These are phyloP conservation scores for Molanna angustata DNA, from an alignment of 2,888 invertebrate species.

Conservation along the genomic window DNA sequence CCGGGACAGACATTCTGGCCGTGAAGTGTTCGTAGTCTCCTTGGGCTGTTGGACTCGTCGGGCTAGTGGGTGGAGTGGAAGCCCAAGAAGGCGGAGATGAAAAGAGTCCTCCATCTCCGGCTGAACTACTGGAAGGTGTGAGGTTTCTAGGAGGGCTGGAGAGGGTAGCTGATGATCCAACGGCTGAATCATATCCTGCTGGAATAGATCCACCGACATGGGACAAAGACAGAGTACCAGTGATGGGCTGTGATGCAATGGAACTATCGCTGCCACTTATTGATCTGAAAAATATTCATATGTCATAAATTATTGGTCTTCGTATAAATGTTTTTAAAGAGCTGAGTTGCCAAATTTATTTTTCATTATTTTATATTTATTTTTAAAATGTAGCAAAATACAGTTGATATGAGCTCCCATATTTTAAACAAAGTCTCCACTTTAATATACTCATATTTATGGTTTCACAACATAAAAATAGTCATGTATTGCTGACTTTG, in stretches of 20 bases:
- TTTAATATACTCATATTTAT: no score
- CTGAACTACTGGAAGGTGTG: constrained; percentile 40
- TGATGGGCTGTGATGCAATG: constrained; percentile 43
- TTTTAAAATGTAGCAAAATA: no score
- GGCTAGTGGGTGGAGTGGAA: constrained; percentile 57
- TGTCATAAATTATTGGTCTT: no score
- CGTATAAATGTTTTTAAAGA: no score
- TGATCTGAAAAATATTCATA: constrained; percentile 36
- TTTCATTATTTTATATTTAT: no score
- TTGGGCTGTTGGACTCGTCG: constrained; percentile 47
- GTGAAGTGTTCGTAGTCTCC: constrained; percentile 38
- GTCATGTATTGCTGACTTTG: no score
- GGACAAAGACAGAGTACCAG: constrained; percentile 43
- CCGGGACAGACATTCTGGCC: constrained; percentile 34
- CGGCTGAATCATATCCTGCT: constrained; percentile 58
- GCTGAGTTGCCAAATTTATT: no score
- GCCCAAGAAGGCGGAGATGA: constrained; percentile 59
- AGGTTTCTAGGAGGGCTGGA: constrained; percentile 53
- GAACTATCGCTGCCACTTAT: constrained; percentile 52
- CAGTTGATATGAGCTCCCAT: no score
- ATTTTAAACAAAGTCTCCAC: no score
- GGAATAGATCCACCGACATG: constrained; percentile 39
- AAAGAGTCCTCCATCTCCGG: constrained; percentile 43
- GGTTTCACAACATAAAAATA: no score
- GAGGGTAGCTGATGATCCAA: constrained; percentile 60